Evolutionary conservation across 1,140 invertebrate genomes (phyloP).

Genomic region (Diploscapter pachys): DNA sequence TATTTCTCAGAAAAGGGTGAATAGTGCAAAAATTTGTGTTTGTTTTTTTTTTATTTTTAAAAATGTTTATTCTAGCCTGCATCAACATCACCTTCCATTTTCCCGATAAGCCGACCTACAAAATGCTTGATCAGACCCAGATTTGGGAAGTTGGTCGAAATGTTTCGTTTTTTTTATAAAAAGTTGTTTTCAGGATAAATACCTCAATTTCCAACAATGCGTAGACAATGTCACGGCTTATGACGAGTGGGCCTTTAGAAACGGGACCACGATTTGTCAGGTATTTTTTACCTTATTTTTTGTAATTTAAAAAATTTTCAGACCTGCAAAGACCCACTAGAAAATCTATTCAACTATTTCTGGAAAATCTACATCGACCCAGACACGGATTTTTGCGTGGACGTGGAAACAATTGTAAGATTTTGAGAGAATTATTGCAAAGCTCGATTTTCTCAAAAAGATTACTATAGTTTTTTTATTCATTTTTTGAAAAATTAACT

Average conservation of each 20-base stretch:
- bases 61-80: conserved; percentile 45
- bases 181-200: too few relatives aligned
- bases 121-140: conserved; percentile 12
- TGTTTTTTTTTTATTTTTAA: too few relatives aligned
- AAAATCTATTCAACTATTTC: conserved; percentile 46
- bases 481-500: background rate
- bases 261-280: conserved; percentile 42
- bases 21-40: background rate
- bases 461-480: background rate
- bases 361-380: conserved; percentile 55
- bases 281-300: too few relatives aligned
- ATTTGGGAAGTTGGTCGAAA: too few relatives aligned
- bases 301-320: too few relatives aligned
- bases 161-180: too few relatives aligned
- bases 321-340: conserved; percentile 39
- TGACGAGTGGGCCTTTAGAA: background rate
- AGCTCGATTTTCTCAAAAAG: background rate
- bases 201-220: too few relatives aligned
- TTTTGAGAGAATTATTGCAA: too few relatives aligned
- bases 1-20: background rate
- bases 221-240: background rate
- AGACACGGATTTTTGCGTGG: conserved; percentile 45
- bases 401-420: conserved; percentile 47
- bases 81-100: conserved; percentile 46
- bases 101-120: conserved; percentile 26